These are phyloP conservation scores for Diadophis punctatus DNA, from an alignment of 2,113 vertebrate genomes.

Conservation along the genomic window DNA sequence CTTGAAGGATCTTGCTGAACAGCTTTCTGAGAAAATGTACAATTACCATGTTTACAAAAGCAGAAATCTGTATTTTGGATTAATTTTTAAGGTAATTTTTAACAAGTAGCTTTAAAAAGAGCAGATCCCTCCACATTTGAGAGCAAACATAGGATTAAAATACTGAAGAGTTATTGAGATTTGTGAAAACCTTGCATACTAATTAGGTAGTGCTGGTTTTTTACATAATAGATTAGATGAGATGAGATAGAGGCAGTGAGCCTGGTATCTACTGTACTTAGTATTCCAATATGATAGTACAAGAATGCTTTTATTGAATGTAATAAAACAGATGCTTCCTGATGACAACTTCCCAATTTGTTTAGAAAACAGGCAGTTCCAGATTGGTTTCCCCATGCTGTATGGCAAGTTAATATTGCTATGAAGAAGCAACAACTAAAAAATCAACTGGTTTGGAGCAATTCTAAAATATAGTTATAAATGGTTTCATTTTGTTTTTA, in stretches of 20 bases:
- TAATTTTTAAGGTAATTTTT: conserved; percentile 21
- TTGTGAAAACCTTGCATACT: conserved; percentile 60
- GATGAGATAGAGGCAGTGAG: not conserved
- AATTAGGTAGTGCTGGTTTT: conserved; percentile 53
- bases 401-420: conserved; percentile 41
- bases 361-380: conserved; percentile 64
- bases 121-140: conserved; percentile 40
- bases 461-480: conserved; percentile 33
- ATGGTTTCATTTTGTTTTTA: conserved; percentile 22
- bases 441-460: conserved; percentile 29
- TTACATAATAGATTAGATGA: conserved; percentile 44
- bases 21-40: conserved; percentile 11
- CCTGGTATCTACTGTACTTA: conserved; percentile 54
- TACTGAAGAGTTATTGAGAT: conserved; percentile 48
- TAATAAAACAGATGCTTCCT: conserved; percentile 68
- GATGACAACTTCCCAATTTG: conserved; percentile 61
- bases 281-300: conserved; percentile 34
- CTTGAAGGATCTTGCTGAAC: not conserved
- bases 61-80: not conserved
- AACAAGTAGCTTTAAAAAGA: conserved; percentile 41
- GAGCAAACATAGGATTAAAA: conserved; percentile 47
- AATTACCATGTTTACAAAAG: not conserved
- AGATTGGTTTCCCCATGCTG: conserved; percentile 54
- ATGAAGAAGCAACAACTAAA: conserved; percentile 48
- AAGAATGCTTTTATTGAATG: conserved; percentile 60